Evolutionary conservation across 2,888 invertebrate genomes (phyloP).

Genomic region (Formica aserva): DNA sequence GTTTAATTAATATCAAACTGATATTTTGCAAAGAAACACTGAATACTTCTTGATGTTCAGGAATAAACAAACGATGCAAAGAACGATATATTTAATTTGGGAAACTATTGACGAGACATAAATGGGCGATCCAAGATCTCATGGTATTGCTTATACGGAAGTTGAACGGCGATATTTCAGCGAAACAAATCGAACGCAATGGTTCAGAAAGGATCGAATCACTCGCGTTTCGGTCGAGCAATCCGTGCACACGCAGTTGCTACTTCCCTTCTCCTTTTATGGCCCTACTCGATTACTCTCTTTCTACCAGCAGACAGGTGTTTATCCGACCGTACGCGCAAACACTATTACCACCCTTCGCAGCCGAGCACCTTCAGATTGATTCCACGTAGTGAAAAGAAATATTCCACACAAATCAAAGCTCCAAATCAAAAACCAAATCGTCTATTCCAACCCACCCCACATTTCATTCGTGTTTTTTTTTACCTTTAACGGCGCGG

Average conservation of each 20-base stretch:
- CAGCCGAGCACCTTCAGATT: slow-evolving; percentile 61
- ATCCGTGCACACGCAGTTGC: slow-evolving; percentile 69
- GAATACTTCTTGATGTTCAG: neutral
- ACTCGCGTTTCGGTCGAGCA: slow-evolving; percentile 75
- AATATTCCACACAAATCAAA: slow-evolving; percentile 24
- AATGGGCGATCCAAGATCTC: neutral
- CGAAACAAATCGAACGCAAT: slow-evolving; percentile 81
- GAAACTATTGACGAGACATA: neutral
- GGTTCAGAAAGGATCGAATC: slow-evolving; percentile 83
- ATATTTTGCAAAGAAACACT: neutral
- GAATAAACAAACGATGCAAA: neutral
- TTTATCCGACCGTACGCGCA: slow-evolving; percentile 77
- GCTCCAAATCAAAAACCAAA: slow-evolving; percentile 4
- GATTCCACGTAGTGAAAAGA: slow-evolving; percentile 58
- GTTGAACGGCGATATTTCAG: slow-evolving; percentile 77
- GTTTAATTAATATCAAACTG: neutral
- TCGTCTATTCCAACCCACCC: neutral
- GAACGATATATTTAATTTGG: neutral
- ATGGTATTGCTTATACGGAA: neutral
- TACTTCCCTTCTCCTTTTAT: slow-evolving; percentile 58
- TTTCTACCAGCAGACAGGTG: slow-evolving; percentile 77
- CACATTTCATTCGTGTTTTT: neutral
- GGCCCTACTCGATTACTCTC: slow-evolving; percentile 55
- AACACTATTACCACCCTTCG: slow-evolving; percentile 67
- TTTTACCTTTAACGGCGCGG: neutral